Percentiles rank a stretch among this genome's conserved stretches.
Evolutionary conservation across 2,797 vertebrate species (phyloP).

Genomic region (Coregonus suidteri): DNA sequence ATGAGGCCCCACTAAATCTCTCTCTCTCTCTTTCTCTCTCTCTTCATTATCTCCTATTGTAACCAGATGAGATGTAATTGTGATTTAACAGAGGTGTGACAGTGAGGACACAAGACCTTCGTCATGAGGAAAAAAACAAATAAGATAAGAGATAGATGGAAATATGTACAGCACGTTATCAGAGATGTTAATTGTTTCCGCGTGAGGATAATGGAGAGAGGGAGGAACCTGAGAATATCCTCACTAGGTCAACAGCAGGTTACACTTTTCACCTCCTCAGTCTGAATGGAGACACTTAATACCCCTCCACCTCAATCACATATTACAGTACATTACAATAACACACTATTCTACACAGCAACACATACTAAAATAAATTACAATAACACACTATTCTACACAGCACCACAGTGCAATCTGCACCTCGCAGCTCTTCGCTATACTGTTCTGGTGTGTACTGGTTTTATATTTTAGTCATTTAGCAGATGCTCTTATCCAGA

Average conservation of each 20-base stretch:
- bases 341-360: conserved; percentile 32
- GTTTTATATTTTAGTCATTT: no score
- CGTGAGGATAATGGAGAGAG: conserved; percentile 41
- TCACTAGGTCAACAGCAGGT: conserved; percentile 73
- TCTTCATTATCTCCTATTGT: conserved; percentile 29
- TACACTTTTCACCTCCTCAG: conserved; percentile 77
- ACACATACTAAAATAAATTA: conserved; percentile 39
- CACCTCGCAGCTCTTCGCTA: no score
- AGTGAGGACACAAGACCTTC: conserved; percentile 62
- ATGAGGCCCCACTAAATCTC: conserved; percentile 67
- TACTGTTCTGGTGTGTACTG: no score
- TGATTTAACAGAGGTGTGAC: conserved; percentile 69
- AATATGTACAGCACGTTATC: conserved; percentile 78
- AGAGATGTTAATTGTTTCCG: conserved; percentile 74
- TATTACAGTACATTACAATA: conserved; percentile 46
- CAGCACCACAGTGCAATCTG: not conserved
- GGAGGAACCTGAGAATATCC: conserved; percentile 75
- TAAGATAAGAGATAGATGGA: conserved; percentile 63
- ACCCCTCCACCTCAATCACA: conserved; percentile 55
- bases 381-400: conserved; percentile 33
- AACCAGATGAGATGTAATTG: conserved; percentile 67
- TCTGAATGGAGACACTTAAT: conserved; percentile 65
- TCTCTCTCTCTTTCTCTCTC: conserved; percentile 41
- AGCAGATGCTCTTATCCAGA: no score
- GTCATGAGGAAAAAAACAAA: conserved; percentile 72